These are phyloP conservation scores for Monopis laevigella DNA, from an alignment of 2,888 invertebrate species.

Conservation along the genomic window DNA sequence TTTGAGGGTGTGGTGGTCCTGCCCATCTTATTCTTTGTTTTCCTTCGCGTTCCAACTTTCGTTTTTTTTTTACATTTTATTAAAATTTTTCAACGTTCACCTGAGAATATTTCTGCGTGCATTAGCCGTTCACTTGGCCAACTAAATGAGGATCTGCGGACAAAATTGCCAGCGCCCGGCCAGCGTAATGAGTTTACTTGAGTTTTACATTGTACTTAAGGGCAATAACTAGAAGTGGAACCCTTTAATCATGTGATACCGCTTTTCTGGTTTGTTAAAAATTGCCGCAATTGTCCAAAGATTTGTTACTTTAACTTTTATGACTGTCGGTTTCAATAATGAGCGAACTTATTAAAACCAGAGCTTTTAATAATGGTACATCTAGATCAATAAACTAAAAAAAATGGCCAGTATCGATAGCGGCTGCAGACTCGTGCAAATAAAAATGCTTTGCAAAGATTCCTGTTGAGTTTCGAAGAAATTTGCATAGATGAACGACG, in stretches of 20 bases:
- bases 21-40: slow-evolving; percentile 50
- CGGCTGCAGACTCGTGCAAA: slow-evolving; percentile 9
- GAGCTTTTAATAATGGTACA: too few relatives aligned
- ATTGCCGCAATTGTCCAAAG: slow-evolving; percentile 31
- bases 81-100: slow-evolving; percentile 32
- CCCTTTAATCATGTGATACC: slow-evolving; percentile 48
- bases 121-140: slow-evolving; percentile 48
- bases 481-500: slow-evolving; percentile 64
- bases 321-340: too few relatives aligned
- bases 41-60: slow-evolving; percentile 24
- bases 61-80: slow-evolving; percentile 57
- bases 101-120: slow-evolving; percentile 31
- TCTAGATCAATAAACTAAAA: too few relatives aligned
- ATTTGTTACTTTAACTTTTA: slow-evolving; percentile 18
- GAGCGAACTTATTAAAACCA: too few relatives aligned
- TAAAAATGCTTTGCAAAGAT: slow-evolving; percentile 47
- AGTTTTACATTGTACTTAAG: slow-evolving; percentile 61
- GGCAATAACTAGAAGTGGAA: slow-evolving; percentile 55
- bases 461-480: slow-evolving; percentile 40
- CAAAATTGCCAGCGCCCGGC: slow-evolving; percentile 54
- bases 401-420: slow-evolving; percentile 4
- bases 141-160: slow-evolving; percentile 57
- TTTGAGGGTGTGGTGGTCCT: slow-evolving; percentile 45
- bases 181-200: slow-evolving; percentile 56
- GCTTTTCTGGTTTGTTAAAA: slow-evolving; percentile 28